Percentiles rank a stretch among this genome's conserved stretches.
phyloP scores from a whole-genome alignment of 2,113 vertebrate genomes.

The Lepus timidus region DNA sequence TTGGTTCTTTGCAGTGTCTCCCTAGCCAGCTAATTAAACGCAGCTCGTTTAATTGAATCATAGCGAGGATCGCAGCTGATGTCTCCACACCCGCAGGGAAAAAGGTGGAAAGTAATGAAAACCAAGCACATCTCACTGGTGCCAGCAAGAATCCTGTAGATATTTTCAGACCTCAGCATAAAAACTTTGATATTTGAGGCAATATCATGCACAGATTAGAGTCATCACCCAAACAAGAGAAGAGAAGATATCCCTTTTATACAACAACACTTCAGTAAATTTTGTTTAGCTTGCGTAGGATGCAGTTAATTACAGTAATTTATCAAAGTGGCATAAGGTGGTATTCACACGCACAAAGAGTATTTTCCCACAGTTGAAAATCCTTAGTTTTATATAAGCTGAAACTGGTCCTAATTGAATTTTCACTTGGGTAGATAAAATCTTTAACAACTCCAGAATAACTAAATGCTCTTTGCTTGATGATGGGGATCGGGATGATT shows the following conservation, averaged over 20 bases:
- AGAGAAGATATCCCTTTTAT: slow-evolving; percentile 82
- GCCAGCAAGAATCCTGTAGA: slow-evolving; percentile 2
- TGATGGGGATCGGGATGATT: slow-evolving; percentile 89
- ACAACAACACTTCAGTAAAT: slow-evolving; percentile 87
- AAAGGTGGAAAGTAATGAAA: slow-evolving; percentile 9
- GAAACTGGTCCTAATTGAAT: slow-evolving; percentile 89
- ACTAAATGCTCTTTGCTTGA: slow-evolving; percentile 89
- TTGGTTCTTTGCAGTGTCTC: slow-evolving; percentile 70
- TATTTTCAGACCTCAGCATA: slow-evolving; percentile 68
- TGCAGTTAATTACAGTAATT: slow-evolving; percentile 92
- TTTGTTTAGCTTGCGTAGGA: slow-evolving; percentile 89
- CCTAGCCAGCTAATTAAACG: slow-evolving; percentile 85
- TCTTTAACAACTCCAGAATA: slow-evolving; percentile 89
- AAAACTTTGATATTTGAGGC: slow-evolving; percentile 71
- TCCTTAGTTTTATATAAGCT: slow-evolving; percentile 87
- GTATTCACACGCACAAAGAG: slow-evolving; percentile 86
- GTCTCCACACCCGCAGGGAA: slow-evolving; percentile 32
- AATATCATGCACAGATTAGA: slow-evolving; percentile 71
- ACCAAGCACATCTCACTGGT: not conserved
- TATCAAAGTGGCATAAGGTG: slow-evolving; percentile 91
- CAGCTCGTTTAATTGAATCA: slow-evolving; percentile 85
- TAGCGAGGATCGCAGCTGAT: slow-evolving; percentile 62
- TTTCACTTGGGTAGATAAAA: slow-evolving; percentile 92
- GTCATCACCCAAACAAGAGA: slow-evolving; percentile 77
- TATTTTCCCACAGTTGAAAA: slow-evolving; percentile 87